Conservation (phyloP, 1,140 invertebrate genomes). For the Sarcophaga bullata region DNA sequence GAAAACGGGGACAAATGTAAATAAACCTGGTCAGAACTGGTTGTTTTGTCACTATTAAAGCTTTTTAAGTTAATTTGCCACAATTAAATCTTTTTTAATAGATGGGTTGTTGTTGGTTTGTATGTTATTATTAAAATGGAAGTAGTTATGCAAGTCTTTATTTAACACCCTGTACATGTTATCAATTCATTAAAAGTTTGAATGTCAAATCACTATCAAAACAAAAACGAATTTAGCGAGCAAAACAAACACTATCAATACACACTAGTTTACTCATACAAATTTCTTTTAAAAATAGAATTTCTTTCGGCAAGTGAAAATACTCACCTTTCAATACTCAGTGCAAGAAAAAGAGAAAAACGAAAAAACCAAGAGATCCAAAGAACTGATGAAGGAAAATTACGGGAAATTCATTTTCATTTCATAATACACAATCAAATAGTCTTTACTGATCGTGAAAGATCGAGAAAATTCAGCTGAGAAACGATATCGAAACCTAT, state of each 20-base stretch:
- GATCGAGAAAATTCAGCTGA: constrained; percentile 35
- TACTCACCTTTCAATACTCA: neutral
- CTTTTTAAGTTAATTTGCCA: too few relatives aligned
- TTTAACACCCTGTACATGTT: neutral
- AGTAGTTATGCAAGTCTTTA: neutral
- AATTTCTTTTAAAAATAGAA: constrained; percentile 32
- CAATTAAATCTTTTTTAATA: neutral
- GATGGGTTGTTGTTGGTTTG: neutral
- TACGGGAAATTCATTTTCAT: constrained; percentile 18
- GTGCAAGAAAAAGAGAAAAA: neutral
- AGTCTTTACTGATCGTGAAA: constrained; percentile 19
- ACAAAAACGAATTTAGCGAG: neutral
- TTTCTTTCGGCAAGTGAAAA: neutral
- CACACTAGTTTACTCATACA: constrained; percentile 16
- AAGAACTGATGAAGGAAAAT: neutral
- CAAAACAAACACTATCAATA: constrained; percentile 28
- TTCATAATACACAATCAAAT: constrained; percentile 12
- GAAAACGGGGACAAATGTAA: too few relatives aligned
- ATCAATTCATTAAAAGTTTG: neutral
- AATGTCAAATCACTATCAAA: neutral
- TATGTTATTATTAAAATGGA: neutral
- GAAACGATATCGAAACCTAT: neutral
- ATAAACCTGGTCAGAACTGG: too few relatives aligned
- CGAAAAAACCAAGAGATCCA: neutral
- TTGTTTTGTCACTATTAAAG: too few relatives aligned